Conservation (phyloP, 1,140 invertebrate genomes). For the Nylanderia fulva region DNA sequence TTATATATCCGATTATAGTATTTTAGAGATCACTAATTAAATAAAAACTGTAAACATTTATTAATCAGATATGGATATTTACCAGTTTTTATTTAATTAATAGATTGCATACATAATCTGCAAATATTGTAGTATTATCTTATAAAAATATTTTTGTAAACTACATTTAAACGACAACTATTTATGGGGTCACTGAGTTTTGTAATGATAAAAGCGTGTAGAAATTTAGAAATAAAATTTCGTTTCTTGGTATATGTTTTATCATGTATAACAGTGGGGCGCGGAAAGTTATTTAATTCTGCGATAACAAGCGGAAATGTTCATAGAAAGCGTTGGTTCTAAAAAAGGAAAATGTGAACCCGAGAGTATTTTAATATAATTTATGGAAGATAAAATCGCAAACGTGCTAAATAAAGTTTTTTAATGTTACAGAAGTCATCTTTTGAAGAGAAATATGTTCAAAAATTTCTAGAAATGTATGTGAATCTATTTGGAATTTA, state of each 20-base stretch:
- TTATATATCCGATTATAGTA: conserved; percentile 6
- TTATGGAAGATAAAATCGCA: conserved; percentile 29
- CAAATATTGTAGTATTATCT: not conserved
- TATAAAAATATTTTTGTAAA: not conserved
- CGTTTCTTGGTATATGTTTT: conserved; percentile 31
- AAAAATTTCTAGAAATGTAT: conserved; percentile 2
- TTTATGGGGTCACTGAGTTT: conserved; percentile 29
- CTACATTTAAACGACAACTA: not conserved
- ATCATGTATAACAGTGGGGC: conserved; percentile 6
- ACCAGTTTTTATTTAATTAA: not conserved
- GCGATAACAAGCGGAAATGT: conserved; percentile 46
- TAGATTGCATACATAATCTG: not conserved
- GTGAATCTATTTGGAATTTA: not conserved
- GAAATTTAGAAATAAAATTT: no score
- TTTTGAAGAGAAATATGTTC: not conserved
- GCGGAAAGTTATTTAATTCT: conserved; percentile 43
- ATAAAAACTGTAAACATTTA: not conserved
- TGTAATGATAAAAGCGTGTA: conserved; percentile 20
- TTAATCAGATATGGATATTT: not conserved
- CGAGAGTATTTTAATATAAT: conserved; percentile 48
- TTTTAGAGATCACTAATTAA: not conserved
- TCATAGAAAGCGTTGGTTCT: not conserved
- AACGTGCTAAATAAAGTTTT: conserved; percentile 41
- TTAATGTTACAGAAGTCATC: not conserved
- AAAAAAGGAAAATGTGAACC: conserved; percentile 17